Conservation (phyloP, 2,113 vertebrate genomes). For the Salvelinus alpinus region DNA sequence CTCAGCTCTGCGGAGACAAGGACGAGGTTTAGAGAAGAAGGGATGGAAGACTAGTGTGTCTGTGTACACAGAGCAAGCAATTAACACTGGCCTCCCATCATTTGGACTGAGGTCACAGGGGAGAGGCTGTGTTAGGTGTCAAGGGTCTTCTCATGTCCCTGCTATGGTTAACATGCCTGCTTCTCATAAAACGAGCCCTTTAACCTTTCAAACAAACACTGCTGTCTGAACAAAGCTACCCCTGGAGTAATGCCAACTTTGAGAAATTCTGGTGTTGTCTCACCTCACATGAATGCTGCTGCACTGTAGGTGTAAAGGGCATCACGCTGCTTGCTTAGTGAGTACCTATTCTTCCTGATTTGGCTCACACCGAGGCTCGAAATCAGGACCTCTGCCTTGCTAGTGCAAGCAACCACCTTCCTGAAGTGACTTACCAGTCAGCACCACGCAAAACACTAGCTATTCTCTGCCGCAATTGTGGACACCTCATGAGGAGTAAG, state of each 20-base stretch:
- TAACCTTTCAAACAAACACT: not conserved
- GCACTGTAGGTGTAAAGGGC: too few relatives aligned
- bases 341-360: too few relatives aligned
- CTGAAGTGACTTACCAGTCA: too few relatives aligned
- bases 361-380: too few relatives aligned
- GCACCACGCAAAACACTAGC: too few relatives aligned
- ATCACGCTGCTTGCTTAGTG: too few relatives aligned
- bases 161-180: conserved; percentile 28
- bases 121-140: not conserved
- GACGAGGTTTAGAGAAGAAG: not conserved
- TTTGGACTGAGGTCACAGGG: conserved; percentile 12
- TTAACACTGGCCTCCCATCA: not conserved
- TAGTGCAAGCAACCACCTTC: too few relatives aligned
- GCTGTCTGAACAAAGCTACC: not conserved
- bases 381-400: too few relatives aligned
- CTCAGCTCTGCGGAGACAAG: not conserved
- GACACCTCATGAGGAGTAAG: too few relatives aligned
- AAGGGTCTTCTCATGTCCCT: conserved; percentile 7
- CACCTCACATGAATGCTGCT: too few relatives aligned
- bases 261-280: not conserved
- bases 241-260: not conserved
- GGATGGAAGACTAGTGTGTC: not conserved
- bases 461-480: too few relatives aligned
- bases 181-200: conserved; percentile 8
- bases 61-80: not conserved